These are phyloP conservation scores for Ctenopoma kingsleyae DNA, from an alignment of 2,797 vertebrate species.

Conservation along the genomic window DNA sequence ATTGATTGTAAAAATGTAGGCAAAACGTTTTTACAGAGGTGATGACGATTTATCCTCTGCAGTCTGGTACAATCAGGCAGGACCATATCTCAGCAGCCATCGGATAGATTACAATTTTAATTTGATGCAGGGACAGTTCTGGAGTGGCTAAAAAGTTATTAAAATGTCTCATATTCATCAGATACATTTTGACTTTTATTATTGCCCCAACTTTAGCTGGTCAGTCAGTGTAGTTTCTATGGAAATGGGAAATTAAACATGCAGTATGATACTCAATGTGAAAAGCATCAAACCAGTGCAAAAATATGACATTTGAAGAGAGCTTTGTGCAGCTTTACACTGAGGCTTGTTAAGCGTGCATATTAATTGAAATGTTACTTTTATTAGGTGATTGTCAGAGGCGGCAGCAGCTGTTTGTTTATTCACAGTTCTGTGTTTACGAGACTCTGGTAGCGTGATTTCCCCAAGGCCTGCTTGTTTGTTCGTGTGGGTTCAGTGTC, in stretches of 20 bases:
- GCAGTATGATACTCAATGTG: neutral
- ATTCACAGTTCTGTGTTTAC: slow-evolving; percentile 58
- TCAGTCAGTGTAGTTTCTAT: neutral
- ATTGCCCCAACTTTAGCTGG: too few relatives aligned
- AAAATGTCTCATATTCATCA: too few relatives aligned
- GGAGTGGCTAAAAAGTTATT: too few relatives aligned
- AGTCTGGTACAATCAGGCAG: neutral
- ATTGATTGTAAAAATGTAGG: too few relatives aligned
- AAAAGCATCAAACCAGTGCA: neutral
- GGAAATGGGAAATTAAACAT: neutral
- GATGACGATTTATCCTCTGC: too few relatives aligned
- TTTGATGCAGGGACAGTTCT: too few relatives aligned
- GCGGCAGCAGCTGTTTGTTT: slow-evolving; percentile 20
- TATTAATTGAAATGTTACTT: slow-evolving; percentile 59
- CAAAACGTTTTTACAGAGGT: too few relatives aligned
- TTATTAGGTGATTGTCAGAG: slow-evolving; percentile 38
- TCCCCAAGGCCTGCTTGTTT: slow-evolving; percentile 42
- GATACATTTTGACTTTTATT: neutral
- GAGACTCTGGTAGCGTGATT: slow-evolving; percentile 57
- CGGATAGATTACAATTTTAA: too few relatives aligned
- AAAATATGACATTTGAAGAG: too few relatives aligned
- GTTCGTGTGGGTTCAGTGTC: slow-evolving; percentile 13
- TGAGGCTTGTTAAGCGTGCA: slow-evolving; percentile 9
- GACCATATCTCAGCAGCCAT: too few relatives aligned
- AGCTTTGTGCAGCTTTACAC: neutral